phyloP scores from a whole-genome alignment of 2,888 invertebrate genomes.

The Acrobasis repandana region DNA sequence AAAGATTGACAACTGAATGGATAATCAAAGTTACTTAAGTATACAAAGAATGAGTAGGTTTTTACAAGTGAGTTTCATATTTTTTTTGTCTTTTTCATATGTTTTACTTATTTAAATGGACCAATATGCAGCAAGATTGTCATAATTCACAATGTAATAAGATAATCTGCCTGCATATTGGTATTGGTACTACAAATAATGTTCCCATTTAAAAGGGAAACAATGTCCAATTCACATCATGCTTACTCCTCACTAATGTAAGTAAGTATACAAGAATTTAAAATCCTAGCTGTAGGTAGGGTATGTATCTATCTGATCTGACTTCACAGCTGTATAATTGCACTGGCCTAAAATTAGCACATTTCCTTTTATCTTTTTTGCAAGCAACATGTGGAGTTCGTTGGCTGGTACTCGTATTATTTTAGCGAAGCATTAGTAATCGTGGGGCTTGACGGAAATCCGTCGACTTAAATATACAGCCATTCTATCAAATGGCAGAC shows the following conservation, averaged over 20 bases:
- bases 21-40: background rate
- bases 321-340: background rate
- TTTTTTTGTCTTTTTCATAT: too few species aligned
- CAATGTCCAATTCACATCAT: too few species aligned
- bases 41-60: background rate
- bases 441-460: conserved; percentile 19
- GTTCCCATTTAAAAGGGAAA: too few species aligned
- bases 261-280: too few species aligned
- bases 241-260: too few species aligned
- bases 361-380: conserved; percentile 18
- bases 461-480: conserved; percentile 16
- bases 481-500: conserved; percentile 8
- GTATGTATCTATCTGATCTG: background rate
- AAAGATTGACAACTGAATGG: background rate
- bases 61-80: background rate
- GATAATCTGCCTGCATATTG: too few species aligned
- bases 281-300: too few species aligned
- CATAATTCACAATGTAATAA: too few species aligned
- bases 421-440: conserved; percentile 22
- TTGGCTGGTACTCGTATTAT: conserved; percentile 16
- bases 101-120: too few species aligned
- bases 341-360: conserved; percentile 15
- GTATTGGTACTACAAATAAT: too few species aligned
- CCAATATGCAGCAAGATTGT: too few species aligned
- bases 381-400: conserved; percentile 9